Evolutionary conservation across 2,888 invertebrate species (phyloP), one percentile per base, ranked within the genome.

Genomic region (Brenthis ino): DNA sequence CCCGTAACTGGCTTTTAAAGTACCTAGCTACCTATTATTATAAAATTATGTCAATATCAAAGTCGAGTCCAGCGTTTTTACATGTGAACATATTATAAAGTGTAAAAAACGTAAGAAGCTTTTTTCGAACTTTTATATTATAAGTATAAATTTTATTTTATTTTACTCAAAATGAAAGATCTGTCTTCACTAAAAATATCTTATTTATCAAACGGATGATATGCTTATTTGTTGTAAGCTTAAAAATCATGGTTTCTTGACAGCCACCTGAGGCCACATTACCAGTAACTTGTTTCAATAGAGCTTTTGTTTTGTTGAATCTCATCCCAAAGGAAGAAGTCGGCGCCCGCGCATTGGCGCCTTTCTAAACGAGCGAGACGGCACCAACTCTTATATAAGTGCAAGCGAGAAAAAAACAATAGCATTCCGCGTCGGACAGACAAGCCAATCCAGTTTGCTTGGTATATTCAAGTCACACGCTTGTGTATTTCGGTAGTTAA

Each of bases 331-430:
- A 90, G 91, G 91, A 91, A 89, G 85, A 82, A 83, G 83, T 84
- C 88, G 87, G 90, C 91, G 90, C 89, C 84, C 85, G 90, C 89
- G 78, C 85, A 85, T 85, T 90, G 91, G 92, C 91, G 91, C 91
- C 90, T 91, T 91, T 91, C 85, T 79, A 83, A 75, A 78, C 65
- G 80, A 89, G 76, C 70, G 87, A 82, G 85, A 86, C 73, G 68
- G 78, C 76, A 50, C 51, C 67, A 77, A 71, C 67, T 72, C 57
- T 68, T 33, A 64, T 16, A 14, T 63, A 69, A 58, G 87, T 69
- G 68, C 68, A 79, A 91, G 74, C 77, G 87, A 84, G 92, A 85
- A 75, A 79, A 80, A 60, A 84, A 78, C 81, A 84, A 85, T 82
- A 88, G 87, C 86, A 89, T 88, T 85, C 87, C 88, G 86, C 88